phyloP scores from a whole-genome alignment of 2,113 vertebrate genomes.

The Gasterosteus nipponicus region DNA sequence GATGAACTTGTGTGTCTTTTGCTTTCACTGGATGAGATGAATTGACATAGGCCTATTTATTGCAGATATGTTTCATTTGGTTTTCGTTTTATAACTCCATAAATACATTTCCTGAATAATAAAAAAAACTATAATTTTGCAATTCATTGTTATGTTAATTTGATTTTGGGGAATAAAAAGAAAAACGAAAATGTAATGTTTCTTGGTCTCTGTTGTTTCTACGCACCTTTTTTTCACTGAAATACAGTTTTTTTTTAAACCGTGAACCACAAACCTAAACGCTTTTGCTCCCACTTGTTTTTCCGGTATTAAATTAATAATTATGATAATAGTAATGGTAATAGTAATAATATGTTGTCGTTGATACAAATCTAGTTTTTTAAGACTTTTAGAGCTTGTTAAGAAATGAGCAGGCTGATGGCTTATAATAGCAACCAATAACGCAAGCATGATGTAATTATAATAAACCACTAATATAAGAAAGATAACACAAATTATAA shows the following conservation, averaged over 20 bases:
- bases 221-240: background rate
- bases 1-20: conserved; percentile 75
- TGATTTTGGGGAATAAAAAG: conserved; percentile 82
- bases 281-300: too few relatives aligned
- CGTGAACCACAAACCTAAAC: too few relatives aligned
- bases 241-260: background rate
- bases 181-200: conserved; percentile 31
- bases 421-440: background rate
- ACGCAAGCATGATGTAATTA: background rate
- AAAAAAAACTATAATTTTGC: conserved; percentile 84
- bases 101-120: conserved; percentile 82
- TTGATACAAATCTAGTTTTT: background rate
- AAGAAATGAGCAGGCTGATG: background rate
- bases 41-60: conserved; percentile 87
- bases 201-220: conserved; percentile 27
- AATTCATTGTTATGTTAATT: conserved; percentile 85
- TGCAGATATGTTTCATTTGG: conserved; percentile 84
- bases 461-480: background rate
- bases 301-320: background rate
- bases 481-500: background rate
- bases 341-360: background rate
- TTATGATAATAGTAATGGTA: background rate
- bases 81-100: conserved; percentile 84
- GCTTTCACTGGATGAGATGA: conserved; percentile 79
- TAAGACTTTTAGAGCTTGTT: background rate